Conservation (phyloP, 2,888 invertebrate species). For the Nomada goodeniana region DNA sequence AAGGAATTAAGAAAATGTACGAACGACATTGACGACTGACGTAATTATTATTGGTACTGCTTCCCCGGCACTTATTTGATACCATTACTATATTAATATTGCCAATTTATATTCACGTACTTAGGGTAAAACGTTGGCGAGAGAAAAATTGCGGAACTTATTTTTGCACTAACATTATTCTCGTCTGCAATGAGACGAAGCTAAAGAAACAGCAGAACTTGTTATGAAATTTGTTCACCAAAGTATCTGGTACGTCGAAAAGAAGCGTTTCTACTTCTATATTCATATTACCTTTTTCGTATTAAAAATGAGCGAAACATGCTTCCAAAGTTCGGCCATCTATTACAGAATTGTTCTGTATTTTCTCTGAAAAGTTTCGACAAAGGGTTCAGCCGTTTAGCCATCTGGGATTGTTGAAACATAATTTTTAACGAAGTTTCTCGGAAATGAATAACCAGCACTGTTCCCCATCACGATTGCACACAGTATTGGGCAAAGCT, state of each 20-base stretch:
- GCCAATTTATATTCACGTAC: too few relatives aligned
- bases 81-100: too few relatives aligned
- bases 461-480: not conserved
- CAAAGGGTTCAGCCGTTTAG: not conserved
- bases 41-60: too few relatives aligned
- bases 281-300: slow-evolving; percentile 10
- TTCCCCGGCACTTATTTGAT: too few relatives aligned
- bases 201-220: too few relatives aligned
- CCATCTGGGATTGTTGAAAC: not conserved
- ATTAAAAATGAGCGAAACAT: not conserved
- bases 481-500: too few relatives aligned
- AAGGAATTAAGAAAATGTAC: too few relatives aligned
- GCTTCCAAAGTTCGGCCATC: slow-evolving; percentile 22
- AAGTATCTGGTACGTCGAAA: not conserved
- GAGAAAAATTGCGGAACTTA: too few relatives aligned
- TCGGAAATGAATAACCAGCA: not conserved
- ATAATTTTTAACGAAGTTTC: slow-evolving; percentile 6
- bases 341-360: slow-evolving; percentile 21
- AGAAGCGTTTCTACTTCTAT: not conserved
- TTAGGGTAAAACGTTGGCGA: too few relatives aligned
- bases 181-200: too few relatives aligned
- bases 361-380: slow-evolving; percentile 7
- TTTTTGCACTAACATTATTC: too few relatives aligned
- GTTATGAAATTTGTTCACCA: not conserved
- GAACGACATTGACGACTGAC: too few relatives aligned